phyloP scores from a whole-genome alignment of 2,797 vertebrate genomes.

The Australoheros facetus region DNA sequence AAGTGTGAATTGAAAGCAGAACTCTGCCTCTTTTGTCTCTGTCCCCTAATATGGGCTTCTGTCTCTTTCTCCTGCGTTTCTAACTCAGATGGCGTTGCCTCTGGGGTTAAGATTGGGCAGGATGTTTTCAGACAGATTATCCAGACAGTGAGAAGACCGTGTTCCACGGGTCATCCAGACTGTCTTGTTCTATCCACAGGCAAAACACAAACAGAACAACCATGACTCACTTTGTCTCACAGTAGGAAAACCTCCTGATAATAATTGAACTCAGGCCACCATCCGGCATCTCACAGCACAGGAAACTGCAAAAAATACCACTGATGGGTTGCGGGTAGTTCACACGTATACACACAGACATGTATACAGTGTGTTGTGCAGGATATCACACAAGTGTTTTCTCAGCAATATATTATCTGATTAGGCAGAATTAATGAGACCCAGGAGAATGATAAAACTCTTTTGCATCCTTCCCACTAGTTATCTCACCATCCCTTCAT shows the following conservation, averaged over 20 bases:
- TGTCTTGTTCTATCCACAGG: constrained; percentile 44
- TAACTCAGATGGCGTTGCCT: constrained; percentile 23
- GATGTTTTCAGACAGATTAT: constrained; percentile 64
- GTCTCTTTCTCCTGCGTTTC: constrained; percentile 18
- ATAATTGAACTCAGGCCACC: constrained; percentile 30
- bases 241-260: constrained; percentile 29
- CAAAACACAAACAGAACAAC: constrained; percentile 40
- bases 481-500: constrained; percentile 55
- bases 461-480: constrained; percentile 55
- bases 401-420: constrained; percentile 71
- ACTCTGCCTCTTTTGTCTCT: constrained; percentile 10
- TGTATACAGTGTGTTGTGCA: constrained; percentile 26
- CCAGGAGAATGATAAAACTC: constrained; percentile 59
- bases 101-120: constrained; percentile 34
- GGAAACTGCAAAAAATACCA: constrained; percentile 41
- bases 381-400: constrained; percentile 64
- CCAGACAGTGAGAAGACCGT: constrained; percentile 37
- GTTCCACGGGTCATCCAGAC: constrained; percentile 52
- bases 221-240: constrained; percentile 41
- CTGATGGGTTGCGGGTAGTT: constrained; percentile 9
- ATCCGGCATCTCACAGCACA: constrained; percentile 25
- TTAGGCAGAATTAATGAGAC: constrained; percentile 76
- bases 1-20: constrained; percentile 16
- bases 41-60: constrained; percentile 23
- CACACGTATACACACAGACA: constrained; percentile 14